A percentile compares a stretch with the other conserved stretches of the same genome.
Evolutionary conservation across 2,113 vertebrate species (phyloP).

Genomic region (Carassius carassius): DNA sequence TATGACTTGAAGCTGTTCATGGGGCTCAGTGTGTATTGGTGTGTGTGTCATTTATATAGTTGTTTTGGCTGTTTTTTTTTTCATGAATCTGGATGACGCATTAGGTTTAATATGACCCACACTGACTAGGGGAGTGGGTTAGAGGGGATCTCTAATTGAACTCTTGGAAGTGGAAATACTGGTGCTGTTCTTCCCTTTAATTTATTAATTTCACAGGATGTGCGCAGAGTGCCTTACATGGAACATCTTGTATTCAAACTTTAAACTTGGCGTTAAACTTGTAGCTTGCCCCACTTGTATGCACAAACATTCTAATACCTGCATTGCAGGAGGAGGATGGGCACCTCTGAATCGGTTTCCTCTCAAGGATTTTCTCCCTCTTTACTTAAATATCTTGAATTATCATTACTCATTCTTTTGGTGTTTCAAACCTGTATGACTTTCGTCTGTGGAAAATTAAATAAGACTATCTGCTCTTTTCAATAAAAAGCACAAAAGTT

Average conservation of each 20-base stretch:
- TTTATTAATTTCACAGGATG: background rate
- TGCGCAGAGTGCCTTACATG: background rate
- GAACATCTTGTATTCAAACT: background rate
- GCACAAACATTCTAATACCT: background rate
- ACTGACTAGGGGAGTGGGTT: background rate
- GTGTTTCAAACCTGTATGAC: background rate
- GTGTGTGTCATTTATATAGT: background rate
- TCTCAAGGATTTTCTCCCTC: background rate
- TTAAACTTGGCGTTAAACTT: background rate
- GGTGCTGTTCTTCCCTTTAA: background rate
- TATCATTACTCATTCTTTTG: background rate
- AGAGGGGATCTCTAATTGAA: slow-evolving; percentile 15
- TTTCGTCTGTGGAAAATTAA: background rate
- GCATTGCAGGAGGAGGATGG: background rate
- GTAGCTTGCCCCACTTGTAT: background rate
- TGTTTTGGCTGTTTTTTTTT: background rate
- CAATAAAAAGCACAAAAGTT: background rate
- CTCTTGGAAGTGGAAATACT: slow-evolving; percentile 6
- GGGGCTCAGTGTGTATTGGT: background rate
- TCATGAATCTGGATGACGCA: background rate
- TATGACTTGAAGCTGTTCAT: background rate
- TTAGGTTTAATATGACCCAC: background rate
- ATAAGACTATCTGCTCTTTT: background rate
- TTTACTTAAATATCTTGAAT: background rate
- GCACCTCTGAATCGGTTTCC: background rate